Percentiles rank a stretch among this genome's conserved stretches.
These are phyloP conservation scores for Tachina fera DNA, from an alignment of 2,888 invertebrate genomes.

Conservation along the genomic window DNA sequence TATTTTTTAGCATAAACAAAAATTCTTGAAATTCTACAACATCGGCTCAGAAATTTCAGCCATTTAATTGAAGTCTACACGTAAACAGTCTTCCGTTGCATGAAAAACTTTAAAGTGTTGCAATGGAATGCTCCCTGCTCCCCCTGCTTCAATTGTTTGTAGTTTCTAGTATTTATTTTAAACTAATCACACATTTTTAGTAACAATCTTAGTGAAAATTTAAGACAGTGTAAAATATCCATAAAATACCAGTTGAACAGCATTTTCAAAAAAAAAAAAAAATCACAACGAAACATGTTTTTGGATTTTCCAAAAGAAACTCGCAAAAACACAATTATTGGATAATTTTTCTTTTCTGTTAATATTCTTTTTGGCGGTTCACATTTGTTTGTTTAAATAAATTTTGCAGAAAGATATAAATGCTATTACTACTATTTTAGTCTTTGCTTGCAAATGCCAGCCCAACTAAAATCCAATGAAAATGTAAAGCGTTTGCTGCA, in stretches of 20 bases:
- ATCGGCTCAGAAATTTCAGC: too few relatives aligned
- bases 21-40: not conserved
- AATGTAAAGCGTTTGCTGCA: slow-evolving; percentile 6
- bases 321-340: slow-evolving; percentile 32
- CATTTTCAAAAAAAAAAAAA: slow-evolving; percentile 57
- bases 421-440: not conserved
- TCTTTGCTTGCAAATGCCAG: slow-evolving; percentile 42
- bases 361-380: slow-evolving; percentile 64
- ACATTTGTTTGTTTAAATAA: slow-evolving; percentile 34
- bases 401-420: slow-evolving; percentile 20
- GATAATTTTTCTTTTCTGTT: slow-evolving; percentile 4
- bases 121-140: slow-evolving; percentile 33
- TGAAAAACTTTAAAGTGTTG: not conserved
- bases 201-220: slow-evolving; percentile 32
- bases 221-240: slow-evolving; percentile 16
- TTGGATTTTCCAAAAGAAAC: slow-evolving; percentile 51
- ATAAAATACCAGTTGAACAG: slow-evolving; percentile 63
- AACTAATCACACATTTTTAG: slow-evolving; percentile 49
- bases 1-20: not conserved
- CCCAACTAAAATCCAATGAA: slow-evolving; percentile 60
- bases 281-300: slow-evolving; percentile 48
- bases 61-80: not conserved
- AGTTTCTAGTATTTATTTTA: slow-evolving; percentile 59
- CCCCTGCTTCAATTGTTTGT: slow-evolving; percentile 3
- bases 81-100: not conserved